Base-by-base conservation (phyloP, 1,140 invertebrate genomes). In the Calosoma granatense region DNA sequence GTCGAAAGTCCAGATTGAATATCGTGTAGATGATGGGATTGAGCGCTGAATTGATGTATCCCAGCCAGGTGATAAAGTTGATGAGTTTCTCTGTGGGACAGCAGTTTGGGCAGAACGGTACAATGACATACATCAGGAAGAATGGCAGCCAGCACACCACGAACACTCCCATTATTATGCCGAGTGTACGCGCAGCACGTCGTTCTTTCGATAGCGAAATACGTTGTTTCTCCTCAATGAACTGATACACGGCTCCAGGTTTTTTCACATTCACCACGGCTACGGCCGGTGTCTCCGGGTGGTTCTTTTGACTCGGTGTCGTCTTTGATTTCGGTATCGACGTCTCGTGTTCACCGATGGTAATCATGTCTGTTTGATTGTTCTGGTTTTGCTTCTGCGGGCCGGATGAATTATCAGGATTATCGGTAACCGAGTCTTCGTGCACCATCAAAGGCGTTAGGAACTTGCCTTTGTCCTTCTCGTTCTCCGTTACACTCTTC, bases 11-110 rank as follows among this genome's bases (percentile, higher is more conserved):
- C 68, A 95, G 80, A 75, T 98, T 97, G 72, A 97, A 98, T 69
- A 97, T 96, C 1, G 94, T 97, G 73, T 98, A 98, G 62, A 98
- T 97, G 63, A 97, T 82, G 11, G 95, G 95, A 74, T 98, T 98
- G 11, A 97, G 78, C n/a, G 90, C 90, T 20, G 93, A 97, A 74
- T 99, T 98, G 57, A 97, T 84, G 71, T 98, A 99, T 20, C 96
- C 96, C 36, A 98, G 81, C 96, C 96, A 99, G 22, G 91, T 94
- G 63, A 94, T 91, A 66, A 94, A 90, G 70, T 92, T 91, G 41
- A 88, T 85, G 55, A 93, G 75, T 64, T 85, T 83, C 36, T 84
- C 81, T 3, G 87, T 89, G 12, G 88, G 85, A 67, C 87, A 87
- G 67, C 88, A 92, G 47, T 75, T 77, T 1, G 80, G 72, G 69